Evolutionary conservation across 2,113 vertebrate genomes (phyloP), one percentile per base, ranked within the genome.

Genomic region (Tupaia chinensis): DNA sequence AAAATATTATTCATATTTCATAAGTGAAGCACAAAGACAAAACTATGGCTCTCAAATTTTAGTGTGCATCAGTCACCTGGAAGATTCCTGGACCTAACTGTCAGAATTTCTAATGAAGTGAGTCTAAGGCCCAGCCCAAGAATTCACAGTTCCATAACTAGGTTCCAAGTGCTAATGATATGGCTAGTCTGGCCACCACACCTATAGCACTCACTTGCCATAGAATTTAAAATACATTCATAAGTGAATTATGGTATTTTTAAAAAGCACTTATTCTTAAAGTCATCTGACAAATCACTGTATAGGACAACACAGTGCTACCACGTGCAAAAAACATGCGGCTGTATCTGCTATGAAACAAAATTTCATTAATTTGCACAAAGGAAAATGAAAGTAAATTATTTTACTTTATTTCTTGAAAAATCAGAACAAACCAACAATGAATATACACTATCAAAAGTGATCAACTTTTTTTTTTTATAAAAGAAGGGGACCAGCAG

Each of bases 331-430:
- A 44, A 44, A 44, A 44, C 44, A 44, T 44, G 44, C 5, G 44
- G 44, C 44, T 44, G 5, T 44, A 44, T 44, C 44, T 44, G 3
- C 44, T 44, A 44, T 44, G 44, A 32, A 32, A 1, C 44, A 23
- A 93, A 87, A 91, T 1, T 81, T 5, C 1, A 79, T 87, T 85
- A 83, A 54, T 94, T 91, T 91, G 27, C 17, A 87, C 1, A n/a
- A 0, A 78, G 44, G 32, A 23, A n/a, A 74, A 69, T 44, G 54
- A 65, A 58, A 88, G 19, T 5, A 65, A 17, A 73, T 23, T 44
- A 93, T 56, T 84, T 73, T n/a, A 63, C 17, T 65, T 87, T 27
- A 95, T 70, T 84, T 88, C 29, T 34, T 92, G 60, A 34, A 76
- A 93, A 89, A 84, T 74, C 25, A 58, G 68, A 84, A 88, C 15